phyloP scores from a whole-genome alignment of 2,113 vertebrate genomes.

The Vulpes ferrilata region DNA sequence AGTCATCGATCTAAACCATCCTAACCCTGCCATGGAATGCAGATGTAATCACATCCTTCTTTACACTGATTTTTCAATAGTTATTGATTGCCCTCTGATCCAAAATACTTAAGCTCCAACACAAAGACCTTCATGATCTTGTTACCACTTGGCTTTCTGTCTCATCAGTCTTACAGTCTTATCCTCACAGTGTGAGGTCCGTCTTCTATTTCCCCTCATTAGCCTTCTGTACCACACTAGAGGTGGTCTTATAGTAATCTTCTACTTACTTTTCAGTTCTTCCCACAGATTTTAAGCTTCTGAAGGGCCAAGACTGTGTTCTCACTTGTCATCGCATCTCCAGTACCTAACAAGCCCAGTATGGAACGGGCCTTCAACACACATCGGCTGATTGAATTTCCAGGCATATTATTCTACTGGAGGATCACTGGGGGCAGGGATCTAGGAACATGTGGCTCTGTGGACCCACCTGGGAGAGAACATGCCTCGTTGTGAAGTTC shows the following conservation, averaged over 20 bases:
- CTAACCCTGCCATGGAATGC: background rate
- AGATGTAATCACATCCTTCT: background rate
- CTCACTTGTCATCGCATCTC: background rate
- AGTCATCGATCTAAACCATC: background rate
- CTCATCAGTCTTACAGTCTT: background rate
- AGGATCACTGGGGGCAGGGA: rapidly evolving
- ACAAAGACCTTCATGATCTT: background rate
- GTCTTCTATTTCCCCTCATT: background rate
- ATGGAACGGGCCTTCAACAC: background rate
- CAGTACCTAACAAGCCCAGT: background rate
- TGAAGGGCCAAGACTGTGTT: background rate
- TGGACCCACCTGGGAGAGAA: background rate
- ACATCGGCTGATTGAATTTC: background rate
- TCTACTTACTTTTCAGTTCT: background rate
- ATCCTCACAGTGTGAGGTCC: background rate
- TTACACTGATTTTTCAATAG: background rate
- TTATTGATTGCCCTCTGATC: background rate
- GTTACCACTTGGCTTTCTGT: background rate
- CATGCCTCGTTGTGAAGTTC: background rate
- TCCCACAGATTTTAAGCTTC: background rate
- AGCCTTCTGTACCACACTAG: background rate
- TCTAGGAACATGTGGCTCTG: background rate
- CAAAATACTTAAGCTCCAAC: background rate
- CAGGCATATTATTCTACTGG: background rate
- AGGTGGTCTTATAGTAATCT: background rate